Conservation (phyloP, 2,797 vertebrate genomes). For the Coregonus ussuriensis region DNA sequence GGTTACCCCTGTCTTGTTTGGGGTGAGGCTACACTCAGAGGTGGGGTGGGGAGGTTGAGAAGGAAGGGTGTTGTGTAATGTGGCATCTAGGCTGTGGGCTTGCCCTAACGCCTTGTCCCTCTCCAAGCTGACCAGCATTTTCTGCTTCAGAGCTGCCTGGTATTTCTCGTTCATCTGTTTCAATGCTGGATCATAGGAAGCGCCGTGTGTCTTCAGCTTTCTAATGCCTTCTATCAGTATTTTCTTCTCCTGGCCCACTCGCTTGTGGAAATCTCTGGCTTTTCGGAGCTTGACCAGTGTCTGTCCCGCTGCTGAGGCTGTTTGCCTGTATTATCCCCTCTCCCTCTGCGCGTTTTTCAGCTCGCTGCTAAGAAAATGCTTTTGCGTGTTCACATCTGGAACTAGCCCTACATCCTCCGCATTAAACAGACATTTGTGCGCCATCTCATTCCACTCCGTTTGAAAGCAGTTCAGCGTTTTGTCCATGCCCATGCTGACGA, state of each 20-base stretch:
- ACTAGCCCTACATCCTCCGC: constrained; percentile 58
- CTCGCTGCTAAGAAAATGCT: constrained; percentile 78
- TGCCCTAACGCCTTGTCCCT: constrained; percentile 57
- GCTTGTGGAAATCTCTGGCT: constrained; percentile 82
- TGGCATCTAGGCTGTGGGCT: not conserved
- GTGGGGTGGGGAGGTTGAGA: constrained; percentile 28
- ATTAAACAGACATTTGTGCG: constrained; percentile 73
- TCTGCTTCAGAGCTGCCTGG: constrained; percentile 77
- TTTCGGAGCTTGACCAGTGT: not conserved
- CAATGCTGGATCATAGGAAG: constrained; percentile 77
- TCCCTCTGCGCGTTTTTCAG: constrained; percentile 70
- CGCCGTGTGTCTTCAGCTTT: constrained; percentile 83
- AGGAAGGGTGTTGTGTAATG: constrained; percentile 23
- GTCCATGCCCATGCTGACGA: constrained; percentile 78
- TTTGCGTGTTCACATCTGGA: constrained; percentile 76
- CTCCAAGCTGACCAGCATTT: constrained; percentile 80
- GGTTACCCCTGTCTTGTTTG: not conserved
- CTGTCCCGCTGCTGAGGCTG: too few species aligned
- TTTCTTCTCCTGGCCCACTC: constrained; percentile 84
- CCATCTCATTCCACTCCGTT: constrained; percentile 87
- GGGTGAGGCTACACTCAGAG: not conserved
- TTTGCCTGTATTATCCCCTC: too few species aligned
- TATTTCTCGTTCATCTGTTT: constrained; percentile 84
- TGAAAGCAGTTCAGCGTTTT: constrained; percentile 90
- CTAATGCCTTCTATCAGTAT: constrained; percentile 81